phyloP scores from a whole-genome alignment of 1,140 invertebrate species.

The Diorhabda elongata region DNA sequence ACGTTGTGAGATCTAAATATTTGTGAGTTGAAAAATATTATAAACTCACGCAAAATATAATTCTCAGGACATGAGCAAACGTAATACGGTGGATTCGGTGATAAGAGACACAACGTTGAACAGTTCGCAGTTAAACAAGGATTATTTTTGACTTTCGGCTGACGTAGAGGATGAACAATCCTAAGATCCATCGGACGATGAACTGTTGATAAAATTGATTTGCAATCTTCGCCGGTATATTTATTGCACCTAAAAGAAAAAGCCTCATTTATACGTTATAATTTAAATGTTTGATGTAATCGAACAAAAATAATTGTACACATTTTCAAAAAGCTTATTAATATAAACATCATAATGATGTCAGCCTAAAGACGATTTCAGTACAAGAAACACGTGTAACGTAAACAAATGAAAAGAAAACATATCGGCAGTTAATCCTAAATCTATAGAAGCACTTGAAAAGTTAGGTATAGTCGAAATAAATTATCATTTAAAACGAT shows the following conservation, averaged over 20 bases:
- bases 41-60: conserved; percentile 51
- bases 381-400: too few relatives aligned
- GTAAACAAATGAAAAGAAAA: too few relatives aligned
- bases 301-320: not conserved
- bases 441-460: too few relatives aligned
- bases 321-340: too few relatives aligned
- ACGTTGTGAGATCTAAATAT: too few relatives aligned
- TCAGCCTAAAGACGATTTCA: too few relatives aligned
- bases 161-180: conserved; percentile 74
- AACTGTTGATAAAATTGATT: conserved; percentile 65
- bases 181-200: conserved; percentile 86
- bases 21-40: too few relatives aligned
- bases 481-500: too few relatives aligned
- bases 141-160: conserved; percentile 51
- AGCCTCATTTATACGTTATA: not conserved
- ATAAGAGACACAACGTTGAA: conserved; percentile 72
- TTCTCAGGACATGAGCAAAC: conserved; percentile 79
- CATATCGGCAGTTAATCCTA: too few relatives aligned
- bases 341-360: too few relatives aligned
- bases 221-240: conserved; percentile 60
- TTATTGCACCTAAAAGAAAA: conserved; percentile 61
- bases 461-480: too few relatives aligned
- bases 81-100: conserved; percentile 58
- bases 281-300: not conserved
- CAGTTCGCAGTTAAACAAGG: conserved; percentile 60